Evolutionary conservation across 1,140 invertebrate genomes (phyloP), one percentile per base, ranked within the genome.

Genomic region (Bicyclus anynana): DNA sequence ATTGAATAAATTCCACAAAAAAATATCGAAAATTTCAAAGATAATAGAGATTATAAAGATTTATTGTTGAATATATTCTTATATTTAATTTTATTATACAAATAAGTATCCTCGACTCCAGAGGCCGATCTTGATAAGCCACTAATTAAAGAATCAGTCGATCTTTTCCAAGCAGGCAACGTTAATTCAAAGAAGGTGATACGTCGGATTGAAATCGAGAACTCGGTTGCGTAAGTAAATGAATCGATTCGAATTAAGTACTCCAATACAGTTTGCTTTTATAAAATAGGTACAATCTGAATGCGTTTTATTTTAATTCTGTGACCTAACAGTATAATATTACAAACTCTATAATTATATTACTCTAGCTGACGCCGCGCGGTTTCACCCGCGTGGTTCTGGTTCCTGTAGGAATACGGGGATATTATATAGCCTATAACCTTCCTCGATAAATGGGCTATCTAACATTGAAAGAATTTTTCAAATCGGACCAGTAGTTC

Each of bases 221-320:
- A 59, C 40, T 57, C 37, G 62, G 44, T 65, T 59, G 53, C 52
- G 56, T 56, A 64, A 64, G 47, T 38, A 57, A 60, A 65, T 52
- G 56, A 59, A 60, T 67, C 54, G 53, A 64, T 50, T 62, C 52
- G 46, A 51, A 54, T 59, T 66, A n/a, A n/a, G n/a, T n/a, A 59
- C 55, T 40, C 18, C 5, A 59, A 60, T 67, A 63, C 63, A 67
- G 63, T 67, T 67, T 59, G 53, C 60, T 60, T 53, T 46, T 51
- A 59, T 53, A 55, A 67, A 67, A 65, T 59, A 62, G 51, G n/a
- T n/a, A n/a, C n/a, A n/a, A n/a, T n/a, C n/a, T 38, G 46, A 59
- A 62, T 38, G 53, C 47, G 55, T 54, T 53, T 66, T 51, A n/a
- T n/a, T n/a, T n/a, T n/a, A n/a, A n/a, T n/a, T n/a, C n/a, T n/a